Percentiles rank a stretch among this genome's conserved stretches.
These are phyloP conservation scores for Saccostrea cuccullata DNA, from an alignment of 1,140 invertebrate genomes.

Conservation along the genomic window DNA sequence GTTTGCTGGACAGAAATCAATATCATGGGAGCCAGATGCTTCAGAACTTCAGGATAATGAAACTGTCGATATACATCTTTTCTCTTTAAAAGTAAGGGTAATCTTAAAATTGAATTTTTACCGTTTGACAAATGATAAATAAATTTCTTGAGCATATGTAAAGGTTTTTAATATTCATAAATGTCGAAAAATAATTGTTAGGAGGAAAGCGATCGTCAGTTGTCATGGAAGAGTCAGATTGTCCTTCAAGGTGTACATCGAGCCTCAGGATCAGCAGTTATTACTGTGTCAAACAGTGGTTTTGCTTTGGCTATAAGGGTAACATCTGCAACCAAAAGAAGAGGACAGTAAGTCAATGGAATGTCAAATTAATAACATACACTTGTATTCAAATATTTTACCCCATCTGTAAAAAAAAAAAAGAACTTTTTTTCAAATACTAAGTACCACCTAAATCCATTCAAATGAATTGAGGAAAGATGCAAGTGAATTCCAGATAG, in stretches of 20 bases:
- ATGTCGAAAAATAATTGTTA: neutral
- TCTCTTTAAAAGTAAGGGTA: neutral
- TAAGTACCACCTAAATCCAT: no score
- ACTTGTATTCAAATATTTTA: no score
- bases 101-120: neutral
- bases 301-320: neutral
- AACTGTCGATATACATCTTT: neutral
- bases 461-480: no score
- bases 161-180: neutral
- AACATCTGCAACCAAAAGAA: neutral
- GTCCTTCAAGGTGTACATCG: neutral
- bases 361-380: no score
- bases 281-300: neutral
- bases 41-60: constrained; percentile 2
- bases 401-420: no score
- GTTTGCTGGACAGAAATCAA: neutral
- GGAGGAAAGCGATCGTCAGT: neutral
- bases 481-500: no score
- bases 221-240: neutral
- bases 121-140: neutral
- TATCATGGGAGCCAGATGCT: constrained; percentile 18
- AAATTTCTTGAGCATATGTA: neutral
- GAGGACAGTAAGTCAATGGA: neutral
- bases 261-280: neutral
- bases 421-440: no score